Evolutionary conservation across 2,797 vertebrate species (phyloP).

Genomic region (Eospalax fontanierii): DNA sequence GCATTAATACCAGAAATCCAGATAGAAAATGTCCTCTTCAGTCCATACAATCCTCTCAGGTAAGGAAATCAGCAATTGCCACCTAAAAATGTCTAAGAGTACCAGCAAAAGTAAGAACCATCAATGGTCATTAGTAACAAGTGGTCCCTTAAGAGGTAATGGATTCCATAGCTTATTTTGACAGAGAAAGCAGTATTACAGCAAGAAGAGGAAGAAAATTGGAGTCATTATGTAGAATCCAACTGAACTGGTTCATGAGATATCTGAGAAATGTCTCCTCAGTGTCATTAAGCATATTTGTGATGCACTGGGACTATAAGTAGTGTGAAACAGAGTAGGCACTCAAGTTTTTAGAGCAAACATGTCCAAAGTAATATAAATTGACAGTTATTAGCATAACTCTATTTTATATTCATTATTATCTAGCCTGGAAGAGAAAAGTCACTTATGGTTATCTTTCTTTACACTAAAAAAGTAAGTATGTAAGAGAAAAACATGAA

Average conservation of each 20-base stretch:
- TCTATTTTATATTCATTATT: conserved; percentile 31
- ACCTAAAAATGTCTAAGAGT: conserved; percentile 43
- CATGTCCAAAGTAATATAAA: conserved; percentile 30
- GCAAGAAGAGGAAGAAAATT: conserved; percentile 39
- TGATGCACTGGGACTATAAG: not conserved
- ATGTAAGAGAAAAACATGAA: conserved; percentile 13
- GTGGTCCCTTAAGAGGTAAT: not conserved
- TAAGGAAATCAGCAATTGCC: conserved; percentile 4
- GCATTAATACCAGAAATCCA: not conserved
- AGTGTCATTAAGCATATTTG: not conserved
- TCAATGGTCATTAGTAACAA: conserved; percentile 13
- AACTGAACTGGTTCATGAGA: conserved; percentile 23
- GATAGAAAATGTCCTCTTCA: not conserved
- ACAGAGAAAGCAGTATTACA: not conserved
- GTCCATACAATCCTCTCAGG: not conserved
- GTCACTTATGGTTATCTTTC: not conserved
- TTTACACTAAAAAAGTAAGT: conserved; percentile 52
- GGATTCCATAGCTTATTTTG: not conserved
- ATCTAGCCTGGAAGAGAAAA: conserved; percentile 33
- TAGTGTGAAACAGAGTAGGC: not conserved
- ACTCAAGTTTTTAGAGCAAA: not conserved
- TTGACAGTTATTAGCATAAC: conserved; percentile 2
- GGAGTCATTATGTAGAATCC: not conserved
- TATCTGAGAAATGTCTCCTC: not conserved
- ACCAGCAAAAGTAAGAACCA: not conserved